Evolutionary conservation across 2,888 invertebrate genomes (phyloP), one percentile per base, ranked within the genome.

Genomic region (Sipha maydis): DNA sequence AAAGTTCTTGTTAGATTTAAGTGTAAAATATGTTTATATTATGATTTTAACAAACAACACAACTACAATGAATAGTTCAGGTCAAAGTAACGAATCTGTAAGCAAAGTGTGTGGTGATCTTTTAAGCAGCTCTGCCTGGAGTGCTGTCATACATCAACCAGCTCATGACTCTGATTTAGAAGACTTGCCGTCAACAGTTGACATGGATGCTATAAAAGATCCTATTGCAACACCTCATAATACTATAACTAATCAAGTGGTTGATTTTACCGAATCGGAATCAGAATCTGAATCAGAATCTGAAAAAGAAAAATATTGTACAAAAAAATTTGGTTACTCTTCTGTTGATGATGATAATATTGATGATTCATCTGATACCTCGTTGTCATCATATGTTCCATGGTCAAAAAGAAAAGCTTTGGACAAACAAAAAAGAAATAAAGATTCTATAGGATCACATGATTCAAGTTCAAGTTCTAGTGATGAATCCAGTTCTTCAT

Each of bases 161-260:
- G 91, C 91, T 38, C 92, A 93, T 90, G 94, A 94, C 92, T 94
- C 94, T 25, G 94, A 94, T 91, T 93, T 93, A 78, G 94, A 94
- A 89, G 93, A 94, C 90, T 92, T 94, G 90, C 94, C 94, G 25
- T 94, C 94, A 54, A 95, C 95, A 48, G 94, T 95, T 89, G 95
- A 95, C 90, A 94, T 95, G 92, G 94, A 94, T 90, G 94, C 94
- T 89, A 94, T 94, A 91, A 94, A 94, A 91, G 93, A 89, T 86
- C 85, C 78, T 34, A 89, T 80, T 31, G 31, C 67, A 56, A 89
- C 82, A 79, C 76, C 73, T 83, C 71, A 75, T 34, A 85, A 85
- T 73, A 71, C 86, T 54, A 69, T 73, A 78, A 67, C 80, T 61
- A 84, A 89, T n/a, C 71, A 83, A 89, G 75, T 90, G 5, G 78